Evolutionary conservation across 2,113 vertebrate species (phyloP), one percentile per base, ranked within the genome.

Genomic region (Mustelus asterias): DNA sequence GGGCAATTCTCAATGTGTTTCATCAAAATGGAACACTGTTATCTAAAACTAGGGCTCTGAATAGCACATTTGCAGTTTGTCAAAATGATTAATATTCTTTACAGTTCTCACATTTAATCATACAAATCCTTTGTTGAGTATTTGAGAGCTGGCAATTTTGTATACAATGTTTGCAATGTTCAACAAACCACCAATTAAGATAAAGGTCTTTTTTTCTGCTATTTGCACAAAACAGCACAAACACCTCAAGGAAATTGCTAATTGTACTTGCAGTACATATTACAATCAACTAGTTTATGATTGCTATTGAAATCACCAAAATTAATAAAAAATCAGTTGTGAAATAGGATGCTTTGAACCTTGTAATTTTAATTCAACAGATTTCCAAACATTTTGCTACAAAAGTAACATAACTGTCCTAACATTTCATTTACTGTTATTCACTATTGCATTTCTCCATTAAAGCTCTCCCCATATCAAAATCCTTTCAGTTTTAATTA

Each of bases 181-280:
- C 85, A 88, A 54, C 10, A 44, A 20, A 58, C 11, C 22, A 58
- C 86, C 48, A 83, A 41, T 11, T 33, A 96, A 97, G 67, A 96
- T 96, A 97, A 96, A 97, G 58, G 76, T 96, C 97, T 88, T 96
- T 72, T 96, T 95, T 96, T 18, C 78, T 80, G 96, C 97, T 97
- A 96, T 97, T 96, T 96, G 92, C 83, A 48, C 96, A 97, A 97
- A 97, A 18, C 24, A 44, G 48, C 86, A 33, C 24, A 37, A 86
- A 63, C 41, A 60, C 0, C 96, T 88, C 95, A 97, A 86, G 44
- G 4, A 96, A 67, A 96, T 96, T 90, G 58, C 54, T 89, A 89
- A 89, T 9, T 29, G 8, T 48, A 89, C n/a, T 95, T 96, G 96
- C 48, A 96, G 0, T 89, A 90, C 85, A 60, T 96, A 96, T 92